Conservation (phyloP, 2,113 vertebrate genomes). For the Oryzias woworae region DNA sequence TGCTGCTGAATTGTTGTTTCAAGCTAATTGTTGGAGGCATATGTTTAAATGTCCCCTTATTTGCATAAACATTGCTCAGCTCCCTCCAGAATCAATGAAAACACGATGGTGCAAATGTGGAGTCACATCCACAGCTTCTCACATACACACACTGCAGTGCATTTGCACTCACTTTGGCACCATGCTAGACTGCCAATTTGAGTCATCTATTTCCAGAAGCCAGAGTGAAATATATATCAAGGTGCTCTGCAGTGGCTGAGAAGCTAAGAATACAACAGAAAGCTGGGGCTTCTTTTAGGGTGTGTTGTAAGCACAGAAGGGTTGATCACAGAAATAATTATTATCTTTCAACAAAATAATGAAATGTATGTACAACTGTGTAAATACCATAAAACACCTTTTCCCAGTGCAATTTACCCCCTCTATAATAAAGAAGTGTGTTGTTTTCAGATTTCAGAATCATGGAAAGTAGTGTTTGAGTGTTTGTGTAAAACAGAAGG, state of each 20-base stretch:
- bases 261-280: slow-evolving; percentile 2
- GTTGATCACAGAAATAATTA: not conserved
- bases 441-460: too few relatives aligned
- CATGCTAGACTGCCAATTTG: slow-evolving; percentile 8
- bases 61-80: slow-evolving; percentile 72
- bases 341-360: too few relatives aligned
- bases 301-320: not conserved
- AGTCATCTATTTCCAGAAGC: slow-evolving; percentile 56
- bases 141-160: not conserved
- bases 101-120: slow-evolving; percentile 31
- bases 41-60: slow-evolving; percentile 69
- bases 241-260: slow-evolving; percentile 41
- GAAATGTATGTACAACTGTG: too few relatives aligned
- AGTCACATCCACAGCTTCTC: slow-evolving; percentile 7
- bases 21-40: slow-evolving; percentile 64
- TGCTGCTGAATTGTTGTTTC: slow-evolving; percentile 60
- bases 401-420: too few relatives aligned
- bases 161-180: slow-evolving; percentile 52
- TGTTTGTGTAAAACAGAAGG: too few relatives aligned
- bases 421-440: too few relatives aligned
- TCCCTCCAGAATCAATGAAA: slow-evolving; percentile 59
- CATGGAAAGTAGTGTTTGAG: too few relatives aligned
- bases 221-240: slow-evolving; percentile 68
- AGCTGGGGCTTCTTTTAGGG: not conserved
- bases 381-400: too few relatives aligned